Base-by-base conservation (phyloP, 2,797 vertebrate genomes). In the Poeciliopsis gracilis region DNA sequence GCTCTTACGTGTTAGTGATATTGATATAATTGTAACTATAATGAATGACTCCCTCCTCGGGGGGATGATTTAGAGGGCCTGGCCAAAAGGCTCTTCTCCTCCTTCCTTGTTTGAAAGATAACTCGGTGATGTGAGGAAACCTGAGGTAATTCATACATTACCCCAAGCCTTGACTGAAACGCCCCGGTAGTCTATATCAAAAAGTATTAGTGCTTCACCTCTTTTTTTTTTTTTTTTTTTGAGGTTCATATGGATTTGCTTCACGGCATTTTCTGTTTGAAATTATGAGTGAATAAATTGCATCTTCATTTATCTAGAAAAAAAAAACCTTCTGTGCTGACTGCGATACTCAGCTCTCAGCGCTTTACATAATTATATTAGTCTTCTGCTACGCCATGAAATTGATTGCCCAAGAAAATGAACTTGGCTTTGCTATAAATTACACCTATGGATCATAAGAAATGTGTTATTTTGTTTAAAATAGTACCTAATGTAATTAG, bases 211-310 rank as follows among this genome's bases (percentile, higher is more conserved):
- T 84, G 84, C 86, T 88, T 90, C 87, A 89, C 88, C 92, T 88
- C 80, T 90, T 92, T 90, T 92, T 93, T 33, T 33, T 33, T 69
- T 90, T 86, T 90, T n/a, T n/a, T n/a, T n/a, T n/a, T n/a, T n/a
- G 90, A 93, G 90, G 92, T 94, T 90, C 91, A 90, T 95, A 95
- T 94, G 94, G 93, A 96, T 97, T 98, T 97, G 95, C 96, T 97
- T 97, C 97, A 97, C 95, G 93, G 92, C 96, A 94, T 97, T 96
- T 96, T 97, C 95, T 94, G 95, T 96, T 96, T 97, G 95, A 98
- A 98, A 99, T 99, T 98, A 98, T 95, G 96, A 96, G 95, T 97
- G 97, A 98, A 98, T 98, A 97, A 98, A 99, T 97, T 97, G 97
- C 96, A 97, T 97, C 97, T 98, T 99, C 97, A 99, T 99, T 99